Percentiles rank a stretch among this genome's conserved stretches.
Conservation (phyloP, 2,888 invertebrate genomes). For the Apotomis turbidana region DNA sequence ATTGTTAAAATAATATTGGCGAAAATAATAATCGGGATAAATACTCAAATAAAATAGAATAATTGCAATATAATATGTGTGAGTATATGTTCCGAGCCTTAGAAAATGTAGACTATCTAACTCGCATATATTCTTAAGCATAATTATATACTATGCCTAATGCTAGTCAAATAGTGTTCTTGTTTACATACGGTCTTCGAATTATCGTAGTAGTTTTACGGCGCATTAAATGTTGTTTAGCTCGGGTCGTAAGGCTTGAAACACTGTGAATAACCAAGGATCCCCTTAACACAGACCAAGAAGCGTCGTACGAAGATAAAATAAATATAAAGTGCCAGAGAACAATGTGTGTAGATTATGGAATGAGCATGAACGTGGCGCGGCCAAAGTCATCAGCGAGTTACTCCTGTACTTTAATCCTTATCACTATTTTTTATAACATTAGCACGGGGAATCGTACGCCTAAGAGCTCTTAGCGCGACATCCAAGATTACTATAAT, state of each 20-base stretch:
- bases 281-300: neutral
- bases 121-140: neutral
- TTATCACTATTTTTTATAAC: constrained; percentile 4
- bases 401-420: neutral
- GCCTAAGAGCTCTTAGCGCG: constrained; percentile 2
- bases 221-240: neutral
- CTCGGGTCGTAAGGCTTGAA: neutral
- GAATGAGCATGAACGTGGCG: neutral
- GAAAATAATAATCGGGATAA: no score
- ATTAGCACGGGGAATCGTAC: neutral
- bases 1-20: no score
- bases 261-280: constrained; percentile 1
- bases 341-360: neutral
- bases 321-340: neutral
- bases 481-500: constrained; percentile 9
- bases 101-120: neutral
- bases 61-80: no score
- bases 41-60: no score
- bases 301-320: constrained; percentile 1
- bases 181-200: neutral
- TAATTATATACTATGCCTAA: neutral
- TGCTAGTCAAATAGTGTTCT: constrained; percentile 1
- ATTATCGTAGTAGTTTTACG: neutral
- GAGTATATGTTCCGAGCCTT: no score
- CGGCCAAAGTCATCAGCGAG: neutral